Conservation (phyloP, 2,113 vertebrate species). For the Dicrurus megarhynchus region DNA sequence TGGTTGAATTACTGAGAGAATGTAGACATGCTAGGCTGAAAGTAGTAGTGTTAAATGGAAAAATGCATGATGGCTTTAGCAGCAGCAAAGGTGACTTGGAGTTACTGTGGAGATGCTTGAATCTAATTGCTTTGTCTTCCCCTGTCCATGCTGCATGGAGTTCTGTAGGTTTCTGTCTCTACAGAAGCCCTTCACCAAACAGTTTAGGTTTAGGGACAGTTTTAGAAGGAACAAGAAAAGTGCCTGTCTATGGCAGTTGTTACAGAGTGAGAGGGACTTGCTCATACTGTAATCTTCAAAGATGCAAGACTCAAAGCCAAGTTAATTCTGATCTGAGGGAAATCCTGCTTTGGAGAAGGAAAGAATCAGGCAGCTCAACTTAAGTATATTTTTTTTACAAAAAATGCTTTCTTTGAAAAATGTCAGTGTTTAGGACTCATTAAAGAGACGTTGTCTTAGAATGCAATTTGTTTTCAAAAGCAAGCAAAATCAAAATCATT, state of each 20-base stretch:
- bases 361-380: background rate
- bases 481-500: background rate
- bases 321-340: background rate
- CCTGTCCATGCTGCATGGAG: background rate
- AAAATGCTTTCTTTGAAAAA: background rate
- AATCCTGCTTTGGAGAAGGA: background rate
- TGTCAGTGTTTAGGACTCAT: background rate
- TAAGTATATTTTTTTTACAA: background rate
- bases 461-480: accelerated
- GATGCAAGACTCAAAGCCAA: background rate
- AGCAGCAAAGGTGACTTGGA: background rate
- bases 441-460: background rate
- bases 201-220: background rate
- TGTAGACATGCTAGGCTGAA: accelerated
- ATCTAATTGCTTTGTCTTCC: background rate
- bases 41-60: background rate
- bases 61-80: background rate
- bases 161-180: background rate
- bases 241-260: background rate
- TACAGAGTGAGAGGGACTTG: background rate
- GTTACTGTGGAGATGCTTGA: background rate
- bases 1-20: background rate
- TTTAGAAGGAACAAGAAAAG: background rate
- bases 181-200: background rate
- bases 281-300: background rate